A percentile compares a stretch with the other conserved stretches of the same genome.
phyloP scores from a whole-genome alignment of 2,113 vertebrate genomes.

The Xyrauchen texanus region DNA sequence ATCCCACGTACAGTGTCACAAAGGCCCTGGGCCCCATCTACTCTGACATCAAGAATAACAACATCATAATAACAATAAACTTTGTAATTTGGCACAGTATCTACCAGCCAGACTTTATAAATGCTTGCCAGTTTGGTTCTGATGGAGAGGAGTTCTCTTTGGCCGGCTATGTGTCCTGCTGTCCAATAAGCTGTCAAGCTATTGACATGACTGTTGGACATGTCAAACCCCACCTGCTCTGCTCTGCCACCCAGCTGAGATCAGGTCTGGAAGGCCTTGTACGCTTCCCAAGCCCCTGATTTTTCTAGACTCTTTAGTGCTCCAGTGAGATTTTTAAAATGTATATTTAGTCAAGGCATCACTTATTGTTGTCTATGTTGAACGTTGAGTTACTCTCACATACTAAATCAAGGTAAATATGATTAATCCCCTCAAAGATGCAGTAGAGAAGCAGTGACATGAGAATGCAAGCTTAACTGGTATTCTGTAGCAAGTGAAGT shows the following conservation, averaged over 20 bases:
- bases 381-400: neutral
- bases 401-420: neutral
- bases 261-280: constrained; percentile 47
- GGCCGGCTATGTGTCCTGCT: constrained; percentile 60
- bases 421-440: neutral
- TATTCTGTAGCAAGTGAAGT: neutral
- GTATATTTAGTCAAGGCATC: neutral
- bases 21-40: constrained; percentile 50
- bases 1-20: constrained; percentile 45
- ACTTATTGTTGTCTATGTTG: neutral
- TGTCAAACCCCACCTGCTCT: constrained; percentile 53
- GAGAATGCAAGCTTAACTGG: neutral
- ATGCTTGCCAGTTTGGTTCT: constrained; percentile 53
- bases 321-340: neutral
- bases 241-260: constrained; percentile 42
- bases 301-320: constrained; percentile 9
- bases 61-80: neutral
- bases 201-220: constrained; percentile 55
- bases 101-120: constrained; percentile 42
- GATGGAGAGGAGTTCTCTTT: constrained; percentile 54
- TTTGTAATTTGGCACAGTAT: constrained; percentile 39
- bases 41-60: constrained; percentile 48
- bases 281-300: constrained; percentile 44
- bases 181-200: constrained; percentile 57
- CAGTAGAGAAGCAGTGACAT: neutral